phyloP scores from a whole-genome alignment of 2,113 vertebrate species.

The Alligator sinensis region DNA sequence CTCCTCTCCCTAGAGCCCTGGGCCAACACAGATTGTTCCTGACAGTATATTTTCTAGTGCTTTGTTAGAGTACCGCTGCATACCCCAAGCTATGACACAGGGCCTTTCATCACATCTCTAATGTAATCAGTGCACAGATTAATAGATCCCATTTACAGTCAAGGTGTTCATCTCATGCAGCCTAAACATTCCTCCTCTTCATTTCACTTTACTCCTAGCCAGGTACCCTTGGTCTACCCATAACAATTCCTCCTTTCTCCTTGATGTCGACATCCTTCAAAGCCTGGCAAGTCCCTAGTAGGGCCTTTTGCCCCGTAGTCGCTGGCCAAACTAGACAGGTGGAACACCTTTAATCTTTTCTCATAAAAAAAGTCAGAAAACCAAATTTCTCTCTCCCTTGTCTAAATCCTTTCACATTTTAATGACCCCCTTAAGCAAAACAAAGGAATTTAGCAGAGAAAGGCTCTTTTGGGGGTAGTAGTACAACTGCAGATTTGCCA shows the following conservation, averaged over 20 bases:
- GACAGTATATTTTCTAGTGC: background rate
- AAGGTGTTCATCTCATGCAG: accelerated
- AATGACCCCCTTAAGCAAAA: conserved; percentile 28
- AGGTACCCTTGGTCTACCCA: accelerated
- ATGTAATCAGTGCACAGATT: background rate
- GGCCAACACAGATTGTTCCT: background rate
- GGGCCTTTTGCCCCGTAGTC: background rate
- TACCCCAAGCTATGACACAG: background rate
- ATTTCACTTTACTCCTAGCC: background rate
- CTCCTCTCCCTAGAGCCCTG: accelerated
- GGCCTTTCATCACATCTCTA: accelerated
- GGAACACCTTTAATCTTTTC: conserved; percentile 5
- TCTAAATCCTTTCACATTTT: background rate
- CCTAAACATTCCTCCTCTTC: background rate
- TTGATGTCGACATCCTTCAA: background rate
- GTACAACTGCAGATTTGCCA: background rate
- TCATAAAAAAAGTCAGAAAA: conserved; percentile 18
- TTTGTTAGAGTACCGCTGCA: background rate
- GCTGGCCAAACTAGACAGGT: background rate
- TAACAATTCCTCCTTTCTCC: background rate
- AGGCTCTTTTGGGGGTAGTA: background rate
- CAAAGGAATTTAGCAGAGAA: background rate
- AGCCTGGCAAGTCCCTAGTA: background rate
- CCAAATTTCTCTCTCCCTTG: background rate
- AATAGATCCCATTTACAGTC: accelerated